phyloP scores from a whole-genome alignment of 2,797 vertebrate genomes.

The Girardinus metallicus region DNA sequence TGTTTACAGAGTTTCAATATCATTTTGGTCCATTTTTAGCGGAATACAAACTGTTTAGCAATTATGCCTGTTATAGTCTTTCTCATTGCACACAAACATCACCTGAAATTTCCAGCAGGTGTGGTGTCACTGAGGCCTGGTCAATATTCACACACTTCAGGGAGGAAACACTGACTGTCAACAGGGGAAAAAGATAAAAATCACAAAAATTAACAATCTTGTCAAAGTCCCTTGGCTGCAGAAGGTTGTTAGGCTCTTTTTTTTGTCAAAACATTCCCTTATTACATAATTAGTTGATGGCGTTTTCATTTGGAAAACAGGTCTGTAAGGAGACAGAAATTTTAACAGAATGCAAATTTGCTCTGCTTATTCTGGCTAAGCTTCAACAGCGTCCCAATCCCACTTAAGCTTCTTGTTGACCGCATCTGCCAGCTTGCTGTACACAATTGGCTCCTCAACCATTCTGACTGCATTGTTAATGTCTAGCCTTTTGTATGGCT shows the following conservation, averaged over 20 bases:
- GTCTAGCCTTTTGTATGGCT: constrained; percentile 76
- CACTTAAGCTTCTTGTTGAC: constrained; percentile 80
- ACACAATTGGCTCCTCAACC: constrained; percentile 76
- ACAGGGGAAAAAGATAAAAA: constrained; percentile 48
- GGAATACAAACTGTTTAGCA: no score
- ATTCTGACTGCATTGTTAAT: constrained; percentile 77
- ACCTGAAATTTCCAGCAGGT: constrained; percentile 27
- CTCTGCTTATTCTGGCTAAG: constrained; percentile 60
- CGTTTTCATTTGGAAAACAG: constrained; percentile 66
- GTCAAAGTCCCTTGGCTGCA: constrained; percentile 59
- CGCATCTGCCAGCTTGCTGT: constrained; percentile 76
- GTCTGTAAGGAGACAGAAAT: constrained; percentile 74
- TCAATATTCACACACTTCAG: constrained; percentile 52
- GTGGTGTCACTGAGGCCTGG: constrained; percentile 44
- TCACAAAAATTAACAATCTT: constrained; percentile 44
- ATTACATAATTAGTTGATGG: constrained; percentile 74
- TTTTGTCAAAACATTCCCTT: constrained; percentile 67
- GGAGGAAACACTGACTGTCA: constrained; percentile 53
- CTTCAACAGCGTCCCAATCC: constrained; percentile 68
- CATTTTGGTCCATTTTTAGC: no score
- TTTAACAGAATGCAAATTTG: constrained; percentile 75
- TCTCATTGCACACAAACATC: constrained; percentile 7
- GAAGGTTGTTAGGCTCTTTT: constrained; percentile 54
- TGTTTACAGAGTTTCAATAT: no score
- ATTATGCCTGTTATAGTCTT: constrained; percentile 10